These are phyloP conservation scores for Ophioninae sp. DNA, from an alignment of 2,888 invertebrate genomes.

Conservation along the genomic window DNA sequence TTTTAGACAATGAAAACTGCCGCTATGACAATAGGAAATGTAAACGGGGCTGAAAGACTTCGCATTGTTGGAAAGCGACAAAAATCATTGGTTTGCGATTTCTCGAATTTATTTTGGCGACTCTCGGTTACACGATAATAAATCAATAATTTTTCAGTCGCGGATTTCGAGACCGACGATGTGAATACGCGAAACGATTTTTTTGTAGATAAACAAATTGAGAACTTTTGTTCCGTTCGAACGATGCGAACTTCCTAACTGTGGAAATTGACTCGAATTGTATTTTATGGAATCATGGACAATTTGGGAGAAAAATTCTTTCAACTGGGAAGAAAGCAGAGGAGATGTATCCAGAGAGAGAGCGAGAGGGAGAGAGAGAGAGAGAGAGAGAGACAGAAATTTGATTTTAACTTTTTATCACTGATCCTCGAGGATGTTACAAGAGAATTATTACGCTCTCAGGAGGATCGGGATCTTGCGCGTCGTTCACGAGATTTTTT, in stretches of 20 bases:
- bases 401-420: slow-evolving; percentile 38
- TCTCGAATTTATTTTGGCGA: not conserved
- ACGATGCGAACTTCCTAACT: too few relatives aligned
- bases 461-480: not conserved
- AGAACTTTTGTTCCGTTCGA: too few relatives aligned
- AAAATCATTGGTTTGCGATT: too few relatives aligned
- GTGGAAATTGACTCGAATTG: not conserved
- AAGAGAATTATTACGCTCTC: not conserved
- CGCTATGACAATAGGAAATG: slow-evolving; percentile 72
- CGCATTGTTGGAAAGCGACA: too few relatives aligned
- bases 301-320: not conserved
- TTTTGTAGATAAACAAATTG: too few relatives aligned
- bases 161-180: too few relatives aligned
- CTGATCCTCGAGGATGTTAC: not conserved
- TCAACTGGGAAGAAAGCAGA: not conserved
- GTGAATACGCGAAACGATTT: too few relatives aligned
- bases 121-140: too few relatives aligned
- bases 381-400: slow-evolving; percentile 17
- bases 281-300: not conserved
- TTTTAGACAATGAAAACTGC: slow-evolving; percentile 70
- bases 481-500: slow-evolving; percentile 14
- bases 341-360: not conserved
- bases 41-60: not conserved
- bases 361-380: slow-evolving; percentile 27
- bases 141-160: too few relatives aligned